Evolutionary conservation across 1,140 invertebrate species (phyloP), one percentile per base, ranked within the genome.

Genomic region (Sitophilus oryzae): DNA sequence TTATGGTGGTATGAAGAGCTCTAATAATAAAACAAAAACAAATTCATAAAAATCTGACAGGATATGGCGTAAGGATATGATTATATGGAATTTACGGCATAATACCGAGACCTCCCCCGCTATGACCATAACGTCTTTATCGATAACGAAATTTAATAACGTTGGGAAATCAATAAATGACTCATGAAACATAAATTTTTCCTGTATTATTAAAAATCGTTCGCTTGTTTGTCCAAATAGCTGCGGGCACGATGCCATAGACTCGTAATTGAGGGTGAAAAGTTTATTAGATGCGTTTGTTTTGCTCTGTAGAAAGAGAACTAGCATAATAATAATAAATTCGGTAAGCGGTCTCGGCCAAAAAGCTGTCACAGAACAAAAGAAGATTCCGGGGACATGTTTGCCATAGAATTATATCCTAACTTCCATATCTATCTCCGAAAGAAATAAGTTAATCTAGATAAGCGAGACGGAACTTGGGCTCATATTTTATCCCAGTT

Each of bases 261-360:
- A 49, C 36, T 49, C 36, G 47, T 49, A 49, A 49, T 49, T 49
- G 47, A 49, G 47, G 47, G 47, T 49, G 47, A 49, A 49, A 49
- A 49, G 47, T 49, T 49, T 49, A 49, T 49, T 49, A 18, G 47
- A 38, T 35, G 19, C 47, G 22, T 49, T 49, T 35, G 38, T 49
- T 49, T 49, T 38, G 18, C 47, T 22, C 10, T 37, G n/a, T 49
- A 35, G 47, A 38, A 38, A 19, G 47, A 14, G 36, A 49, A 47
- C 45, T 34, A 47, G 45, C 45, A 47, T 47, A 47, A 49, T 49
- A 49, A 49, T 35, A 38, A 49, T 49, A 49, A 49, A 49, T 49
- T 36, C 38, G 36, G 34, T 9, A n/a, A 49, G 47, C n/a, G 18
- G 35, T 38, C 20, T 14, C 30, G 38, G 47, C 47, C 47, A 49